Evolutionary conservation across 2,113 vertebrate species (phyloP).

Genomic region (Anseranas semipalmata): DNA sequence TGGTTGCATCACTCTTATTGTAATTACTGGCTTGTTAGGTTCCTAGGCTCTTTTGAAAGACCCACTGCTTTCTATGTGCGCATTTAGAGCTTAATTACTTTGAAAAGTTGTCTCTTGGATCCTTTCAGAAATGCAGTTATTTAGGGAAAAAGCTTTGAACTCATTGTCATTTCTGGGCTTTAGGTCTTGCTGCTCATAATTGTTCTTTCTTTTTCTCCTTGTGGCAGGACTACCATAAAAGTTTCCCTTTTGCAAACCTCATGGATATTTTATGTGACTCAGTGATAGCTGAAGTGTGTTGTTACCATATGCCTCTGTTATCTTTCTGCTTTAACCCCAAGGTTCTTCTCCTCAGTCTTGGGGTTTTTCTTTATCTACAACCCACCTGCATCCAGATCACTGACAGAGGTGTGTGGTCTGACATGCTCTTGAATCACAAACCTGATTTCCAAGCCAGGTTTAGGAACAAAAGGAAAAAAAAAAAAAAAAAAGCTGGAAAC

Average conservation of each 20-base stretch:
- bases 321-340: neutral
- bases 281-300: neutral
- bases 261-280: neutral
- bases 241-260: neutral
- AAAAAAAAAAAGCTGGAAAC: neutral
- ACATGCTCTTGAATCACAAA: neutral
- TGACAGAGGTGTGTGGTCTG: neutral
- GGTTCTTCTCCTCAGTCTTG: neutral
- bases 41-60: neutral
- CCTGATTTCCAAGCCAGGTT: neutral
- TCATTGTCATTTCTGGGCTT: neutral
- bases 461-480: neutral
- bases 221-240: neutral
- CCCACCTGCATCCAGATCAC: neutral
- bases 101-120: neutral
- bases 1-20: neutral
- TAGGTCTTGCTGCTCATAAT: neutral
- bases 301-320: rapidly evolving
- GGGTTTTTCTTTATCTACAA: neutral
- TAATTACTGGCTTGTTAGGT: neutral
- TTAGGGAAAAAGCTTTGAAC: neutral
- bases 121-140: neutral
- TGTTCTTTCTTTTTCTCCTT: neutral
- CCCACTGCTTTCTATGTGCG: neutral
- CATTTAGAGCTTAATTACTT: neutral